phyloP scores from a whole-genome alignment of 2,888 invertebrate species.

The Eumerus sabulonum region DNA sequence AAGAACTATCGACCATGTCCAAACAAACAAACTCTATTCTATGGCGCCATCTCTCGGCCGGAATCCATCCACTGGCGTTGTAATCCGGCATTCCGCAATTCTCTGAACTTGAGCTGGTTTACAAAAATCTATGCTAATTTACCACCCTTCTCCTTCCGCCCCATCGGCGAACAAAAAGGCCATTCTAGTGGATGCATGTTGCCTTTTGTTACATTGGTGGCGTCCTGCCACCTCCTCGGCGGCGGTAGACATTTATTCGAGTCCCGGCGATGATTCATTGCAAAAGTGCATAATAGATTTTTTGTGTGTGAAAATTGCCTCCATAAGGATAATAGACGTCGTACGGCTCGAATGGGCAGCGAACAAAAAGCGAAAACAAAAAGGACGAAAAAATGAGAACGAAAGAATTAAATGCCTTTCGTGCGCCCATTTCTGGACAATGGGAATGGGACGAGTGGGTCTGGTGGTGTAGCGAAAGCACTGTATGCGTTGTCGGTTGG shows the following conservation, averaged over 20 bases:
- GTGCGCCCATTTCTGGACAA: slow-evolving; percentile 33
- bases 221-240: not conserved
- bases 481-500: slow-evolving; percentile 40
- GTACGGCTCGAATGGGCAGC: not conserved
- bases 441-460: slow-evolving; percentile 5
- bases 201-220: slow-evolving; percentile 36
- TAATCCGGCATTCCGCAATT: slow-evolving; percentile 19
- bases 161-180: slow-evolving; percentile 5
- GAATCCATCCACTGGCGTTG: slow-evolving; percentile 14
- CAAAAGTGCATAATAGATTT: slow-evolving; percentile 60
- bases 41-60: slow-evolving; percentile 55
- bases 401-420: not conserved
- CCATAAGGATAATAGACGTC: slow-evolving; percentile 58
- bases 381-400: slow-evolving; percentile 1
- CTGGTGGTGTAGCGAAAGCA: slow-evolving; percentile 9
- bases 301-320: slow-evolving; percentile 59
- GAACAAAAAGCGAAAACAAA: slow-evolving; percentile 2
- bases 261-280: slow-evolving; percentile 52
- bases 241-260: slow-evolving; percentile 42
- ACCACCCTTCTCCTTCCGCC: no score
- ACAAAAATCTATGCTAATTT: slow-evolving; percentile 62
- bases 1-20: slow-evolving; percentile 53
- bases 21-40: slow-evolving; percentile 47
- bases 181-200: slow-evolving; percentile 22
- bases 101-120: slow-evolving; percentile 59